Base-by-base conservation (phyloP, 2,113 vertebrate genomes). In the Carlito syrichta region DNA sequence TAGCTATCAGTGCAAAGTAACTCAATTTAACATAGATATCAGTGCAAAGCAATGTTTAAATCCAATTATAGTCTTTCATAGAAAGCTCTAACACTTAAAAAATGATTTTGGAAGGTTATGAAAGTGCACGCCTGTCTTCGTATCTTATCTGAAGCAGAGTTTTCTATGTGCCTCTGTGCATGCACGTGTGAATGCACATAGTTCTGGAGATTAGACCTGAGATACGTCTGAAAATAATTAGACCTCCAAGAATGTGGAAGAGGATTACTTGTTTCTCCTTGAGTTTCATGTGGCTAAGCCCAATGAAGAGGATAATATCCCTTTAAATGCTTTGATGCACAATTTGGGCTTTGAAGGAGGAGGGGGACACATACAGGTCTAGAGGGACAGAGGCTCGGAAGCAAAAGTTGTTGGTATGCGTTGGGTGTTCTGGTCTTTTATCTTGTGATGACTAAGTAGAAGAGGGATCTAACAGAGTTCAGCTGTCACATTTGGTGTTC, bases 251-350 rank as follows among this genome's bases (percentile, higher is more conserved):
- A 91, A 76, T 5, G 11, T 45, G 17, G 79, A 78, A 60, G 73
- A 94, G 62, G 86, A 69, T 96, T 89, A 58, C 76, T 54, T 91
- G 7, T 17, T 32, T 74, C 63, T 94, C 54, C 38, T 71, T 58
- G 45, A 35, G 89, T 54, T 78, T 96, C 96, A 83, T 40, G 52
- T 88, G 60, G 90, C 58, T 94, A 71, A 96, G 22, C 45, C 27
- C 22, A 66, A 0, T 81, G 76, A 87, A 74, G 62, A 96, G 62
- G 30, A 86, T 83, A 50, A 62, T 27, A 71, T 62, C 30, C 40
- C 38, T 71, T 85, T 92, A n/a, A 84, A 87, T 11, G 45, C 79
- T 97, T 43, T 71, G 90, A 96, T 83, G 76, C 16, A 93, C 79
- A 92, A 50, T 63, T 69, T 43, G 81, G 45, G 30, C 38, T 92